A percentile compares a stretch with the other conserved stretches of the same genome.
Conservation (phyloP, 92 coral and sea anemone species). For the Paramuricea clavata region DNA sequence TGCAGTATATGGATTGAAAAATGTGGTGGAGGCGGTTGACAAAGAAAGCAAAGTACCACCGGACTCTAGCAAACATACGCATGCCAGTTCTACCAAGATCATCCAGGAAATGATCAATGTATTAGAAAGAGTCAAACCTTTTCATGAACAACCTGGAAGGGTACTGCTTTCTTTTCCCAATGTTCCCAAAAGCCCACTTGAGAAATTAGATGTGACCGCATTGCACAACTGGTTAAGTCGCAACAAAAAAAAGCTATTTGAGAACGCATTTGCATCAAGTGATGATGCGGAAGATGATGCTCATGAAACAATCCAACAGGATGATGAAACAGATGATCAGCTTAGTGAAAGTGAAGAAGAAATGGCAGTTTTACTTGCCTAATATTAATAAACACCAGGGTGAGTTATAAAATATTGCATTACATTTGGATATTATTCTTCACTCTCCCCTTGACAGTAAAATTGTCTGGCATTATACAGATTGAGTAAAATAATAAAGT, state of each 20-base stretch:
- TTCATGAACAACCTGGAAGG: constrained; percentile 18
- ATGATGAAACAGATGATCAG: neutral
- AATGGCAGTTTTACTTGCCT: constrained; percentile 28
- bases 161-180: constrained; percentile 23
- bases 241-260: constrained; percentile 64
- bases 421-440: too few relatives aligned
- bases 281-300: constrained; percentile 61
- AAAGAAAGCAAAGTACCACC: constrained; percentile 53
- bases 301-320: neutral
- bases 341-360: constrained; percentile 43
- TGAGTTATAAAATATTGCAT: too few relatives aligned
- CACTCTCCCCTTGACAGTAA: too few relatives aligned
- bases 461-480: too few relatives aligned
- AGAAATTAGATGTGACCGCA: constrained; percentile 61
- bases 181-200: constrained; percentile 57
- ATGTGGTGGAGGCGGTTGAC: constrained; percentile 53
- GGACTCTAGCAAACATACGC: constrained; percentile 67
- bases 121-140: constrained; percentile 28
- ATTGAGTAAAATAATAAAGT: too few relatives aligned
- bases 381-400: too few relatives aligned
- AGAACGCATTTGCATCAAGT: constrained; percentile 41
- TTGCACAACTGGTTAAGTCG: constrained; percentile 74
- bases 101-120: constrained; percentile 46
- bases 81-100: constrained; percentile 54
- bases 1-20: constrained; percentile 63